Evolutionary conservation across 2,797 vertebrate species (phyloP).

Genomic region (Pantherophis alleghaniensis): DNA sequence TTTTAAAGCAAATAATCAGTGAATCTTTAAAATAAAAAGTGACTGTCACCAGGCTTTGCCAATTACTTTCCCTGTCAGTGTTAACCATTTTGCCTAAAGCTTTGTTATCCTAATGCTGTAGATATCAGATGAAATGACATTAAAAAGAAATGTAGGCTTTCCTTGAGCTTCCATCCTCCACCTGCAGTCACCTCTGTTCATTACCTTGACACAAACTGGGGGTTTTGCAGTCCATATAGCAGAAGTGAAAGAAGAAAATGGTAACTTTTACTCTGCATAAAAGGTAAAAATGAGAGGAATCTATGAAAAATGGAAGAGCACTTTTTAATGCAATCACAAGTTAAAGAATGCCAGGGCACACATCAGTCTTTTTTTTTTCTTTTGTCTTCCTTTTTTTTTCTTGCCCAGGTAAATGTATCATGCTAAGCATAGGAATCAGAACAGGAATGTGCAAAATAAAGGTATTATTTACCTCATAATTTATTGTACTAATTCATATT

Average conservation of each 20-base stretch:
- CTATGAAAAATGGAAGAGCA: conserved; percentile 25
- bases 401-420: neutral
- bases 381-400: neutral
- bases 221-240: conserved; percentile 18
- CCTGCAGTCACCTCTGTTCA: neutral
- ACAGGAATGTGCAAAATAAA: neutral
- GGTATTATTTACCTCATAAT: conserved; percentile 3
- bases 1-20: conserved; percentile 24
- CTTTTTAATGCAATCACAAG: conserved; percentile 41
- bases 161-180: conserved; percentile 22
- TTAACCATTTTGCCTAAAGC: conserved; percentile 62
- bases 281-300: conserved; percentile 19
- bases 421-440: conserved; percentile 30
- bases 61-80: conserved; percentile 56
- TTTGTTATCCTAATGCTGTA: conserved; percentile 50
- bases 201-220: conserved; percentile 52
- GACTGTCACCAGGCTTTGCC: conserved; percentile 43
- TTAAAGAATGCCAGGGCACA: conserved; percentile 29
- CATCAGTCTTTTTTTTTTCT: conserved; percentile 41
- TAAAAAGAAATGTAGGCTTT: conserved; percentile 55
- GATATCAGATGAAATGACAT: conserved; percentile 60
- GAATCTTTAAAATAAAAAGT: conserved; percentile 45
- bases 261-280: conserved; percentile 40
- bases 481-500: neutral
- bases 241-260: conserved; percentile 13